Evolutionary conservation across 2,113 vertebrate species (phyloP), one percentile per base, ranked within the genome.

Genomic region (Ibidorhyncha struthersii): DNA sequence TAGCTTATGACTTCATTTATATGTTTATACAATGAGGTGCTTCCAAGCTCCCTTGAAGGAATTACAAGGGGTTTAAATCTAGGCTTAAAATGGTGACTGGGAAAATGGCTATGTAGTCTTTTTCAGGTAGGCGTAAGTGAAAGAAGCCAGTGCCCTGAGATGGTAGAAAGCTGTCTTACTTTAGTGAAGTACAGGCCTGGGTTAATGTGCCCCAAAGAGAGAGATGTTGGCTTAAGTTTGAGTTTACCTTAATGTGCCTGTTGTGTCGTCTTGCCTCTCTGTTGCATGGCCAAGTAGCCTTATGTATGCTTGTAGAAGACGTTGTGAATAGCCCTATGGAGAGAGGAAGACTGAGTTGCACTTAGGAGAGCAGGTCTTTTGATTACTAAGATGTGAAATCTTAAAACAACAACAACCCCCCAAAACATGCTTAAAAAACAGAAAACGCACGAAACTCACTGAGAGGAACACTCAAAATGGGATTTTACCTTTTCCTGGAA

Each of bases 21-120:
- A 30, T 82, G 56, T 87, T 90, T 76, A 69, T 82, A 81, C 65
- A 74, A 12, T 6, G 22, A 62, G 59, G 59, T 32, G 29, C n/a
- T 94, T 95, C 52, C 38, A 91, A 21, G 26, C 84, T 96, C n/a
- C 38, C 65, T 40, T 72, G 84, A 76, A 96, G 78, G 84, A 78
- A 65, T 94, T 45, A 40, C 70, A 85, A 4, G 36, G 36, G 43
- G 34, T 79, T 93, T 91, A 87, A 86, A 93, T 47, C 55, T 59
- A 45, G 50, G 10, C 56, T 89, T 91, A 72, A 89, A 95, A 69
- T 74, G 70, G 45, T 83, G 86, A 70, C 67, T 92, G 2, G 41
- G 47, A 47, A 86, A 86, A 70, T 16, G 23, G 36, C 65, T 69
- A 4, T 59, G 50, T 43, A 52, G 72, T 79, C 21, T 34, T 87